These are phyloP conservation scores for Botrylloides violaceus DNA, from an alignment of 23 tunicate species.

Conservation along the genomic window DNA sequence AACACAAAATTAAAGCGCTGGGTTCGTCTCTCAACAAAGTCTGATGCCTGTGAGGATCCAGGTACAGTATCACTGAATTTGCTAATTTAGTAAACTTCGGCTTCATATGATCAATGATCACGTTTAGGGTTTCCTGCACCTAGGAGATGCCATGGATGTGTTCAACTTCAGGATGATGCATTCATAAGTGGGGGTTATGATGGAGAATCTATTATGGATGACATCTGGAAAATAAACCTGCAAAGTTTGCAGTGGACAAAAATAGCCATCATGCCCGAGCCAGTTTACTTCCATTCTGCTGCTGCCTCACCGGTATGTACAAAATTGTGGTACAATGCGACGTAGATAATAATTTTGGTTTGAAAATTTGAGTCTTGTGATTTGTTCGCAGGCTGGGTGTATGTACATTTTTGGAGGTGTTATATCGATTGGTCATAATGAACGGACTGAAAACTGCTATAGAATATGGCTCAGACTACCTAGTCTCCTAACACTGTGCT, in stretches of 20 bases:
- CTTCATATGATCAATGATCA: too few relatives aligned
- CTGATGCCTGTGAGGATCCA: slow-evolving; percentile 16
- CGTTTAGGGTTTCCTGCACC: slow-evolving; percentile 31
- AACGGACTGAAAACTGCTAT: slow-evolving; percentile 44
- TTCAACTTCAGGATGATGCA: slow-evolving; percentile 43
- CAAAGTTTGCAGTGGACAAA: slow-evolving; percentile 51
- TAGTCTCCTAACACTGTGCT: slow-evolving; percentile 48
- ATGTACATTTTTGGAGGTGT: slow-evolving; percentile 63
- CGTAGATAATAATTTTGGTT: too few relatives aligned
- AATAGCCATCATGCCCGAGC: slow-evolving; percentile 53
- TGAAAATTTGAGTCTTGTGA: too few relatives aligned
- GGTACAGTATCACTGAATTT: background rate
- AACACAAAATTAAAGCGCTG: slow-evolving; percentile 22
- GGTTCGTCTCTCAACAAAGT: slow-evolving; percentile 27
- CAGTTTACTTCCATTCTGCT: slow-evolving; percentile 74
- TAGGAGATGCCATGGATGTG: slow-evolving; percentile 70
- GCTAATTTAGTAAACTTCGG: too few relatives aligned
- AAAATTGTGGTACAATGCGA: background rate
- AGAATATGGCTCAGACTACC: slow-evolving; percentile 50
- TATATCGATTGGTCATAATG: slow-evolving; percentile 13
- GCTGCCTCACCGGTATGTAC: slow-evolving; percentile 47
- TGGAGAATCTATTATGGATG: slow-evolving; percentile 29
- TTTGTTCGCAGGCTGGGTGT: slow-evolving; percentile 73
- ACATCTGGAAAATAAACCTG: slow-evolving; percentile 48
- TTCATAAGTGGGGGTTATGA: slow-evolving; percentile 68